These are phyloP conservation scores for Entelurus aequoreus DNA, from an alignment of 2,113 vertebrate species.

Conservation along the genomic window DNA sequence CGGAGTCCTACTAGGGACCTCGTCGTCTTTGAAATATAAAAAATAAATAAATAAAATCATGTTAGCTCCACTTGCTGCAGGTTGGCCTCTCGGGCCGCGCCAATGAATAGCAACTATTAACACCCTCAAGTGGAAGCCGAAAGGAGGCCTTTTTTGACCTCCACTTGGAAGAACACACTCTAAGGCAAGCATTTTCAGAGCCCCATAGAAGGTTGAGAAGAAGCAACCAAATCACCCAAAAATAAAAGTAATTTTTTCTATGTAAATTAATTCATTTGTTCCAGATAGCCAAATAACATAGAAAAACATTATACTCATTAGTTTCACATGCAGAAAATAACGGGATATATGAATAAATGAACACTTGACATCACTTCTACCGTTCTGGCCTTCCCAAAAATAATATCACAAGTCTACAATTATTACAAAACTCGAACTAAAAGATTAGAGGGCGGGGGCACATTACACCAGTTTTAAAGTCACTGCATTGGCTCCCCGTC, in stretches of 20 bases:
- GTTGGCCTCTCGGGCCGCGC: conserved; percentile 49
- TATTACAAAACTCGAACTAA: too few species aligned
- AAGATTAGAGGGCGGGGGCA: too few species aligned
- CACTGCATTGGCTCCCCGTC: too few species aligned
- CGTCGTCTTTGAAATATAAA: conserved; percentile 24
- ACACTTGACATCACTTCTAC: too few species aligned
- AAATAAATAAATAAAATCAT: conserved; percentile 49
- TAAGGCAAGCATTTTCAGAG: conserved; percentile 13
- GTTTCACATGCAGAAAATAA: too few species aligned
- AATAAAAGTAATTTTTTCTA: conserved; percentile 38
- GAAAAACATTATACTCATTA: too few species aligned
- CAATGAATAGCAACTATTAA: conserved; percentile 74
- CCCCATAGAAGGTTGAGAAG: conserved; percentile 42
- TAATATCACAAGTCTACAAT: too few species aligned
- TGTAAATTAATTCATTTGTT: conserved; percentile 49
- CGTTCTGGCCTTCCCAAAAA: too few species aligned
- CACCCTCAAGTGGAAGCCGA: conserved; percentile 59
- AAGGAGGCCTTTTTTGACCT: conserved; percentile 45
- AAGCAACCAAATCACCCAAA: background rate
- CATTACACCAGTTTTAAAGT: too few species aligned
- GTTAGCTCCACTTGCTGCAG: conserved; percentile 63
- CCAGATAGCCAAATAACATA: too few species aligned
- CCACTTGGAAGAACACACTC: conserved; percentile 37
- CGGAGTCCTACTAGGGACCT: conserved; percentile 46
- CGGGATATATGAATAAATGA: too few species aligned